These are phyloP conservation scores for Varroa destructor DNA, from an alignment of 1,140 invertebrate species.

Conservation along the genomic window DNA sequence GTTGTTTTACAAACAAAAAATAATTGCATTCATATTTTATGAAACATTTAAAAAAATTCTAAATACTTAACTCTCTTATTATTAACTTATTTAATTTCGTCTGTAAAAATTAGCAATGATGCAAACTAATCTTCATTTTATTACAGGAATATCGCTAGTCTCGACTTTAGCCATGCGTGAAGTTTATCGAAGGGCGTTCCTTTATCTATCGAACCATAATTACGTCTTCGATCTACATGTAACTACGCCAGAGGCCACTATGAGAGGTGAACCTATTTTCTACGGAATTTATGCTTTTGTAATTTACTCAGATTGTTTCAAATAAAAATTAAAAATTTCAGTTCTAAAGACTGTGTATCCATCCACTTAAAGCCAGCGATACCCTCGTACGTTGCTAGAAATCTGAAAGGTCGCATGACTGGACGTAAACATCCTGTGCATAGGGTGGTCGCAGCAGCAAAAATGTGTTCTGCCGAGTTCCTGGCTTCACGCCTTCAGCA, in stretches of 20 bases:
- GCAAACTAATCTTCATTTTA: constrained; percentile 49
- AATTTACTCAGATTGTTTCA: too few species aligned
- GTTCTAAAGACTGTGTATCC: too few species aligned
- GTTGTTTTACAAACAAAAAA: too few species aligned
- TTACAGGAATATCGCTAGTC: constrained; percentile 63
- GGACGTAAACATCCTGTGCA: too few species aligned
- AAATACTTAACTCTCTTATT: not conserved
- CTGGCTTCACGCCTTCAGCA: constrained; percentile 86
- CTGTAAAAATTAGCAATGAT: not conserved
- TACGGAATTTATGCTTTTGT: too few species aligned
- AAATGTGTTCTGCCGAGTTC: constrained; percentile 47
- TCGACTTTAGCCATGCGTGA: constrained; percentile 96
- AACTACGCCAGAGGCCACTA: constrained; percentile 41
- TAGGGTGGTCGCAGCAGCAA: too few species aligned
- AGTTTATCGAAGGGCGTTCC: constrained; percentile 73
- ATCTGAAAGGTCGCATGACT: too few species aligned
- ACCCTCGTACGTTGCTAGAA: too few species aligned
- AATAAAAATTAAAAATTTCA: too few species aligned
- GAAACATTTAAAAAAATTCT: not conserved
- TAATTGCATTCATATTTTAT: too few species aligned
- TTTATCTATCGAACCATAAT: constrained; percentile 68
- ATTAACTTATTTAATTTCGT: not conserved
- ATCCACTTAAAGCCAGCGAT: too few species aligned
- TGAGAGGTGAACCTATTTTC: not conserved
- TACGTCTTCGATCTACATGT: constrained; percentile 74